Percentiles rank a stretch among this genome's conserved stretches.
These are phyloP conservation scores for Lateolabrax maculatus DNA, from an alignment of 2,797 vertebrate genomes.

Conservation along the genomic window DNA sequence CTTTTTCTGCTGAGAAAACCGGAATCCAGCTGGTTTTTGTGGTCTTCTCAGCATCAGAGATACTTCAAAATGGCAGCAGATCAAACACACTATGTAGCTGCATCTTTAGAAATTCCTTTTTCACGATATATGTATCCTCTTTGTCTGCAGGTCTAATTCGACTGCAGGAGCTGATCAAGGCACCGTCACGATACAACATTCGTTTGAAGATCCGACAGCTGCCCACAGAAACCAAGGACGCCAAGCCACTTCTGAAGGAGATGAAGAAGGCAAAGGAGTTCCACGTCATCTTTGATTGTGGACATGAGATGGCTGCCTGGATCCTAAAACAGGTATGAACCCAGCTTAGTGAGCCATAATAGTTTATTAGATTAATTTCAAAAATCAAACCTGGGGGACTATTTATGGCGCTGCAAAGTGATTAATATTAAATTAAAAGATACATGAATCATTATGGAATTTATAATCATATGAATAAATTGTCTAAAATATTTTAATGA, in stretches of 20 bases:
- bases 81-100: conserved; percentile 66
- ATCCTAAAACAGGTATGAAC: conserved; percentile 93
- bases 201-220: conserved; percentile 98
- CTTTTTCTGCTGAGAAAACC: conserved; percentile 67
- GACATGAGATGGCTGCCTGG: conserved; percentile 98
- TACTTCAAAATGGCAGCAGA: conserved; percentile 74
- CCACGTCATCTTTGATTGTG: conserved; percentile 98
- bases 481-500: background rate
- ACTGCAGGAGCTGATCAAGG: conserved; percentile 99
- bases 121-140: conserved; percentile 56
- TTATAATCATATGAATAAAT: background rate
- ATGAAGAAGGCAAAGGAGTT: conserved; percentile 99
- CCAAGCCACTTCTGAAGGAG: conserved; percentile 98
- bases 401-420: background rate
- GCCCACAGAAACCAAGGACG: conserved; percentile 96
- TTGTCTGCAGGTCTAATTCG: conserved; percentile 93
- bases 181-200: conserved; percentile 96
- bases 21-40: conserved; percentile 62
- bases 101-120: conserved; percentile 68
- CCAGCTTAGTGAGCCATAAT: conserved; percentile 28
- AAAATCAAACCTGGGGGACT: background rate
- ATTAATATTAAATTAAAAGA: background rate
- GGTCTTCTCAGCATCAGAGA: conserved; percentile 59
- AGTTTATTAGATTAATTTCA: background rate
- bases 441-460: background rate